phyloP scores from a whole-genome alignment of 2,888 invertebrate species.

The Habrosyne pyritoides region DNA sequence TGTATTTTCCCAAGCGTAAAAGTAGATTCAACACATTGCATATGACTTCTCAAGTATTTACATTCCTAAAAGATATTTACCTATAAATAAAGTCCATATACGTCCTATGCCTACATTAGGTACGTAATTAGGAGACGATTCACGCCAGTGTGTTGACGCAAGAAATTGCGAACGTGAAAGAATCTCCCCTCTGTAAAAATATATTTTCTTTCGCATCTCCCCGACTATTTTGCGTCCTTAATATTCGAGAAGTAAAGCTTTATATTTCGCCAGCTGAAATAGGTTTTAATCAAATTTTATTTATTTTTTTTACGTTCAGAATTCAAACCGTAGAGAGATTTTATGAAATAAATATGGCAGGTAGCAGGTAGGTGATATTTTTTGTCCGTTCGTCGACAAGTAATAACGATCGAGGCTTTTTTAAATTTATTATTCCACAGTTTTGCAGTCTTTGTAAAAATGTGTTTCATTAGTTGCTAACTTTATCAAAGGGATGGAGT shows the following conservation, averaged over 20 bases:
- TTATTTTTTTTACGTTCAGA: not conserved
- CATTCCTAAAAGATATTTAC: constrained; percentile 13
- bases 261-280: not conserved
- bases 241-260: not conserved
- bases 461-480: not conserved
- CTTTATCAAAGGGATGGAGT: not conserved
- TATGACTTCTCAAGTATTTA: not conserved
- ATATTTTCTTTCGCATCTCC: constrained; percentile 13
- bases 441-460: not conserved
- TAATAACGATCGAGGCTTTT: not conserved
- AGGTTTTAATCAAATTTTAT: not conserved
- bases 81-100: constrained; percentile 19
- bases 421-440: not conserved
- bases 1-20: not conserved
- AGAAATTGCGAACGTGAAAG: constrained; percentile 41
- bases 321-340: not conserved
- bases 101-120: constrained; percentile 31
- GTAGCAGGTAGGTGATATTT: not conserved
- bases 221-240: constrained; percentile 3
- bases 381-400: not conserved
- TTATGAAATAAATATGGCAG: not conserved
- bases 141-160: constrained; percentile 37
- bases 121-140: constrained; percentile 35
- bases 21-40: not conserved
- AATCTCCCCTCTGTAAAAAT: constrained; percentile 25